phyloP scores from a whole-genome alignment of 2,888 invertebrate genomes.

The Ectobius pallidus region DNA sequence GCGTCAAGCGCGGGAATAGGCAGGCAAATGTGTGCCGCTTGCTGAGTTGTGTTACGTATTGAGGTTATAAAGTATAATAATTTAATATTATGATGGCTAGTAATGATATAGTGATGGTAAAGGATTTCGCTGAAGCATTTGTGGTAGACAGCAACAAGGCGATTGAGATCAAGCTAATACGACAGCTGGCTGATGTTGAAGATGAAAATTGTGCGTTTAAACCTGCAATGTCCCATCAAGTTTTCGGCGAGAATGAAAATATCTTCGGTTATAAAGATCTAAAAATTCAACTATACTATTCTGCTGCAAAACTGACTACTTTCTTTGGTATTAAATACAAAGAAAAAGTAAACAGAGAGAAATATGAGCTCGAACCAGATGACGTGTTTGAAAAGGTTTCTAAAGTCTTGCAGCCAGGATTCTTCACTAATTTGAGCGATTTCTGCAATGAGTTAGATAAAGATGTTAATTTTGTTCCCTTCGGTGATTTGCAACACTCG shows the following conservation, averaged over 20 bases:
- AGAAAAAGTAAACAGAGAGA: conserved; percentile 63
- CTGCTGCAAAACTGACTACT: conserved; percentile 79
- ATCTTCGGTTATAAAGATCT: conserved; percentile 94
- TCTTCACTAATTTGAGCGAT: conserved; percentile 72
- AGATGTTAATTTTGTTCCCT: conserved; percentile 78
- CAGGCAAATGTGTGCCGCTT: too few relatives aligned
- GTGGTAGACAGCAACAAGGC: conserved; percentile 63
- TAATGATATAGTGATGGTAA: conserved; percentile 29
- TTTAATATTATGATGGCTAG: too few relatives aligned
- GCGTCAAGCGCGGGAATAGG: too few relatives aligned
- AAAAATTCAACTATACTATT: conserved; percentile 77
- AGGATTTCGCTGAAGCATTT: conserved; percentile 46
- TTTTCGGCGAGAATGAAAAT: conserved; percentile 89
- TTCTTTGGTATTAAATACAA: conserved; percentile 78
- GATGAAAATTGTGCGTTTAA: conserved; percentile 69
- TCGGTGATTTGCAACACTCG: conserved; percentile 70
- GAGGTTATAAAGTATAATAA: too few relatives aligned
- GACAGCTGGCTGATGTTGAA: conserved; percentile 67
- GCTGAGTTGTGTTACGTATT: too few relatives aligned
- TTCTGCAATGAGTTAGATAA: conserved; percentile 73
- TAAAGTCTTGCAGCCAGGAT: conserved; percentile 72
- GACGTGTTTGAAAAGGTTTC: conserved; percentile 73
- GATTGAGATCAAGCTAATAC: conserved; percentile 65
- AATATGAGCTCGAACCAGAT: conserved; percentile 66
- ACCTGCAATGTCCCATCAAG: conserved; percentile 91